These are phyloP conservation scores for Hartigia nigra DNA, from an alignment of 2,888 invertebrate species.

Conservation along the genomic window DNA sequence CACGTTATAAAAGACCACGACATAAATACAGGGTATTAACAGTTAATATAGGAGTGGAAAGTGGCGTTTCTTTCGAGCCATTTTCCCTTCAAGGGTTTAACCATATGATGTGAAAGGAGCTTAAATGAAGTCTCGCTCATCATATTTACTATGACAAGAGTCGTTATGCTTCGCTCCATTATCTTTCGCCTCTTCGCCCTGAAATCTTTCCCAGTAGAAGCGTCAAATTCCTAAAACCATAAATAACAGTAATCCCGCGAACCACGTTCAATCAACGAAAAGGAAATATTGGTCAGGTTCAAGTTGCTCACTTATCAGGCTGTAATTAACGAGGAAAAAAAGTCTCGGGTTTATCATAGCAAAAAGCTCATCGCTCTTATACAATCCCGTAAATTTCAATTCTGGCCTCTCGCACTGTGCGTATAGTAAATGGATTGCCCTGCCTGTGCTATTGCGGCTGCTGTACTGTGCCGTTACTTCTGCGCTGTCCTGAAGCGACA, in stretches of 20 bases:
- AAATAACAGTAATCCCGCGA: neutral
- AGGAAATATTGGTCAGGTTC: slow-evolving; percentile 9
- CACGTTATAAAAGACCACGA: neutral
- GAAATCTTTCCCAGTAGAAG: neutral
- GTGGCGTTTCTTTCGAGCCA: slow-evolving; percentile 27
- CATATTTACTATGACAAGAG: neutral
- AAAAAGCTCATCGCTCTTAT: slow-evolving; percentile 48
- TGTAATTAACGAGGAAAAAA: slow-evolving; percentile 52
- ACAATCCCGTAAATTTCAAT: slow-evolving; percentile 56
- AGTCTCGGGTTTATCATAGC: slow-evolving; percentile 25
- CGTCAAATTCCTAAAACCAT: neutral
- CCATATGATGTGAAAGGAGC: neutral
- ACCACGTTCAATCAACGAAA: slow-evolving; percentile 22
- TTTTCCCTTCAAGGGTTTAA: slow-evolving; percentile 12
- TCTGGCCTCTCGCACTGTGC: neutral
- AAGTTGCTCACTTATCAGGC: slow-evolving; percentile 42
- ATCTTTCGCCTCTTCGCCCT: neutral
- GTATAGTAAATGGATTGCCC: neutral
- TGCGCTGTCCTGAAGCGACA: neutral
- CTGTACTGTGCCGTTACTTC: neutral
- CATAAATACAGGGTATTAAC: neutral
- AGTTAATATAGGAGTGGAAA: neutral
- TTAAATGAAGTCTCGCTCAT: neutral
- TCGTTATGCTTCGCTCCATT: neutral
- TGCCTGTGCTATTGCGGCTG: neutral